phyloP scores from a whole-genome alignment of 1,140 invertebrate genomes.

The Bombyx mandarina region DNA sequence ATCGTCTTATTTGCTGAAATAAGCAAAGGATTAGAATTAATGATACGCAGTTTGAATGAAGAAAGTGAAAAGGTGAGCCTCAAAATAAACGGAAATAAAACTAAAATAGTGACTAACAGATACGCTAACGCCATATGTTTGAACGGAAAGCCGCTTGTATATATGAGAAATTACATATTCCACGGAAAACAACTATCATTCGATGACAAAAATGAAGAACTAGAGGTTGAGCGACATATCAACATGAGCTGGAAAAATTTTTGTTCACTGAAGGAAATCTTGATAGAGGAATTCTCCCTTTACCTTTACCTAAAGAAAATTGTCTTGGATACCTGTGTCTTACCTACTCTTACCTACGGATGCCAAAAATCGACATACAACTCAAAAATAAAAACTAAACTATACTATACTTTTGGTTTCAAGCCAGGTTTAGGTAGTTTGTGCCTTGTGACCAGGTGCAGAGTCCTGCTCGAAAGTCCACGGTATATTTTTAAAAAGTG shows the following conservation, averaged over 20 bases:
- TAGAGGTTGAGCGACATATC: neutral
- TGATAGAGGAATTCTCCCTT: constrained; percentile 5
- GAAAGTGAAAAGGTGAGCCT: constrained; percentile 6
- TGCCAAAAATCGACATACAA: constrained; percentile 8
- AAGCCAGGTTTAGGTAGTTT: no score
- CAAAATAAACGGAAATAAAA: constrained; percentile 5
- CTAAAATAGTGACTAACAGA: constrained; percentile 3
- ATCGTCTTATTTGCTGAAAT: constrained; percentile 2
- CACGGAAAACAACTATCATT: constrained; percentile 7
- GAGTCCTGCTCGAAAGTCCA: no score
- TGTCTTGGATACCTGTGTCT: constrained; percentile 8
- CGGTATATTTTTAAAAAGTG: no score
- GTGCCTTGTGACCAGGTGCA: no score
- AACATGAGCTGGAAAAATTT: constrained; percentile 5
- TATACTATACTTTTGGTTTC: no score
- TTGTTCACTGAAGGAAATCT: constrained; percentile 8
- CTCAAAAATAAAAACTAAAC: neutral
- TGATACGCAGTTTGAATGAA: neutral
- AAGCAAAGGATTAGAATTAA: neutral
- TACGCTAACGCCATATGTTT: neutral
- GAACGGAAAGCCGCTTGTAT: constrained; percentile 1
- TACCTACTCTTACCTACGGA: constrained; percentile 10
- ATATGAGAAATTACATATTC: constrained; percentile 7
- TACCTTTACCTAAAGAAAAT: constrained; percentile 6
- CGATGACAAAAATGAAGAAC: constrained; percentile 5